A percentile compares a stretch with the other conserved stretches of the same genome.
Evolutionary conservation across 2,797 vertebrate species (phyloP).

Genomic region (Neostethus bicornis): DNA sequence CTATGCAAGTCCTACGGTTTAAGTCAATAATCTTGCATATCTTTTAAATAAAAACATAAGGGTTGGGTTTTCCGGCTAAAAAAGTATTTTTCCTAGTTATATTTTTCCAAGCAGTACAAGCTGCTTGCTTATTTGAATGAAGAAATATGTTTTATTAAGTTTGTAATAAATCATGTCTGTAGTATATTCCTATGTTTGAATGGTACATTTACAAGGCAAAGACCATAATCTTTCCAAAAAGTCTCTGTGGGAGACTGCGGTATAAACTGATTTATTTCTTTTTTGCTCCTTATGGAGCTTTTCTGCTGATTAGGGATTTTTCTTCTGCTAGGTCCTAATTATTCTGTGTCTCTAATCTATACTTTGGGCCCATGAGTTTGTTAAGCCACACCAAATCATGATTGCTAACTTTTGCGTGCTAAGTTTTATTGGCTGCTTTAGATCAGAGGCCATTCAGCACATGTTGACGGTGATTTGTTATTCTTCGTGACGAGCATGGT

Average conservation of each 20-base stretch:
- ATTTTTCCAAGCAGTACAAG: no score
- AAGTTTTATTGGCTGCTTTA: constrained; percentile 45
- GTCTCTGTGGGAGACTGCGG: neutral
- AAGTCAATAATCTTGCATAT: no score
- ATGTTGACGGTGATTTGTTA: constrained; percentile 57
- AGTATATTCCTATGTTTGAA: neutral
- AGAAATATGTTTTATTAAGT: neutral
- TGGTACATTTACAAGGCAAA: neutral
- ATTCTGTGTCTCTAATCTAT: constrained; percentile 25
- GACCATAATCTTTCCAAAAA: neutral
- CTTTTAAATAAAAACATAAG: no score
- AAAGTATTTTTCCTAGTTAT: constrained; percentile 6
- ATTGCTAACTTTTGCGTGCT: constrained; percentile 33
- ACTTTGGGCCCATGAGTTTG: constrained; percentile 9
- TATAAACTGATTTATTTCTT: constrained; percentile 2
- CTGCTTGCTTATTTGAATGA: neutral
- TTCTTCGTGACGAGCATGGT: constrained; percentile 49
- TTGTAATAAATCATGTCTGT: neutral
- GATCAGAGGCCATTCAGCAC: constrained; percentile 46
- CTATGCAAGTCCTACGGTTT: no score
- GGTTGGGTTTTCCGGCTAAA: constrained; percentile 27
- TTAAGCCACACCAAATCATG: constrained; percentile 16
- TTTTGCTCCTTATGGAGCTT: constrained; percentile 1
- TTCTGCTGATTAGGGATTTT: constrained; percentile 13
- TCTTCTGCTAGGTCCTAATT: constrained; percentile 27